These are phyloP conservation scores for Molorchus minor DNA, from an alignment of 2,888 invertebrate genomes.

Conservation along the genomic window DNA sequence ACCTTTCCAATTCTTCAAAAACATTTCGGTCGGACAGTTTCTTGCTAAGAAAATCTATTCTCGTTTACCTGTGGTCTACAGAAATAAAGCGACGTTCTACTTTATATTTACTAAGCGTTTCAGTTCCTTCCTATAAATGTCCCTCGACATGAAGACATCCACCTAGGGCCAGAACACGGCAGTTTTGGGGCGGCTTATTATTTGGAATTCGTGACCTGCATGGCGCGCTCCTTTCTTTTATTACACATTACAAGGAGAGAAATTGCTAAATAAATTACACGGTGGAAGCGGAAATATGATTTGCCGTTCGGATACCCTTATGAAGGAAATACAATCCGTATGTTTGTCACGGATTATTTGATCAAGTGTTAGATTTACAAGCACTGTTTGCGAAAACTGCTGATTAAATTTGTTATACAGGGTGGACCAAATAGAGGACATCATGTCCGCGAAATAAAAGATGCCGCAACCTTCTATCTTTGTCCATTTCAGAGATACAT, in stretches of 20 bases:
- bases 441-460: too few relatives aligned
- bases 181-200: conserved; percentile 43
- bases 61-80: too few relatives aligned
- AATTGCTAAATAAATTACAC: conserved; percentile 19
- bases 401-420: too few relatives aligned
- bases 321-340: conserved; percentile 1
- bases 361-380: neutral
- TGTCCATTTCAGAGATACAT: too few relatives aligned
- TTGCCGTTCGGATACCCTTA: conserved; percentile 17
- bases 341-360: neutral
- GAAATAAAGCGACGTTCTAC: neutral
- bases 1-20: too few relatives aligned
- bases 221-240: conserved; percentile 28
- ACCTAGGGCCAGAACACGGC: conserved; percentile 36
- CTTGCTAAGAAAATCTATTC: too few relatives aligned
- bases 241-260: conserved; percentile 19
- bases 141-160: conserved; percentile 10
- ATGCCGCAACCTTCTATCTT: too few relatives aligned
- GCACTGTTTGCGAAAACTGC: too few relatives aligned
- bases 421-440: too few relatives aligned
- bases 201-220: conserved; percentile 43
- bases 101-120: neutral
- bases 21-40: too few relatives aligned
- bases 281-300: conserved; percentile 8
- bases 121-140: conserved; percentile 4